These are phyloP conservation scores for Tyto alba DNA, from an alignment of 2,113 vertebrate species.

Conservation along the genomic window DNA sequence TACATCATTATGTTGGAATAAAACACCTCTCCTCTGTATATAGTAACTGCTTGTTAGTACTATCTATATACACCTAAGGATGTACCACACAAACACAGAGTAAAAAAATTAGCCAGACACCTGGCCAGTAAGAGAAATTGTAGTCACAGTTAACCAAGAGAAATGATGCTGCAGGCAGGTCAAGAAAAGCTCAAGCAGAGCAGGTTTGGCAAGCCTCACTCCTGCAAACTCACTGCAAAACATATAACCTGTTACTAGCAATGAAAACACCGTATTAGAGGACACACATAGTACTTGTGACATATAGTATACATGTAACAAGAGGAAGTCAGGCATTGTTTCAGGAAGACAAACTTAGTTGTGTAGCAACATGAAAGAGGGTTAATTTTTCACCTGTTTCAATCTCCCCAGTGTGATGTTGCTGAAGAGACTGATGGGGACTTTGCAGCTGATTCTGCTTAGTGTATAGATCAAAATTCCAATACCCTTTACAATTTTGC, in stretches of 20 bases:
- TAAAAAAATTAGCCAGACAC: not conserved
- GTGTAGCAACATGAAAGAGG: not conserved
- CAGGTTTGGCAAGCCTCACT: not conserved
- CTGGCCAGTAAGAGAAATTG: not conserved
- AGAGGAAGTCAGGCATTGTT: not conserved
- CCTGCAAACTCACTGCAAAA: not conserved
- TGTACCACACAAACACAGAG: not conserved
- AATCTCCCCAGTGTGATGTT: not conserved
- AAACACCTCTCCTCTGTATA: not conserved
- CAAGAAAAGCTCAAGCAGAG: not conserved
- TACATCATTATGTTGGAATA: not conserved
- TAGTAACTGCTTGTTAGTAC: not conserved
- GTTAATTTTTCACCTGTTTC: not conserved
- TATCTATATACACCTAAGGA: not conserved
- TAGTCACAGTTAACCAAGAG: not conserved
- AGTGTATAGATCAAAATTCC: not conserved
- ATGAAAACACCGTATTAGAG: not conserved
- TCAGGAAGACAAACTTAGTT: not conserved
- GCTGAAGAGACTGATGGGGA: not conserved
- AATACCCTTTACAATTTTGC: not conserved
- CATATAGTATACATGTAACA: rapidly evolving
- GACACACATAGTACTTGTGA: not conserved
- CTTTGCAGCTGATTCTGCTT: not conserved
- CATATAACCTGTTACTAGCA: rapidly evolving
- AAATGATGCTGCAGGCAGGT: not conserved